These are phyloP conservation scores for Thripadectes ignobilis DNA, from an alignment of 2,797 vertebrate species.

Conservation along the genomic window DNA sequence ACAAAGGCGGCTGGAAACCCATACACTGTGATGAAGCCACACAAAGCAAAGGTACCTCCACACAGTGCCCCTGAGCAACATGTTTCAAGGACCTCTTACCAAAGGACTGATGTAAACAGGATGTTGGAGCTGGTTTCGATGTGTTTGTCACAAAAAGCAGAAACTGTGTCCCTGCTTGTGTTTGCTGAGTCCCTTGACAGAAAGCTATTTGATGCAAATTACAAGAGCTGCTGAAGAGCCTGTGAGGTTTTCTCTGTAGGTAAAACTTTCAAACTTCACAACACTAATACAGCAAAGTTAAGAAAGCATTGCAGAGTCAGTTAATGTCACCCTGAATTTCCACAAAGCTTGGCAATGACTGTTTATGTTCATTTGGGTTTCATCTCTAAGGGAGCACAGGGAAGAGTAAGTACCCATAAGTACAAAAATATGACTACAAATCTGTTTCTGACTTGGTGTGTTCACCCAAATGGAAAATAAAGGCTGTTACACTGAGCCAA, in stretches of 20 bases:
- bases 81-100: background rate
- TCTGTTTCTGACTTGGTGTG: background rate
- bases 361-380: background rate
- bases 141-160: background rate
- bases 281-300: background rate
- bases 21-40: background rate
- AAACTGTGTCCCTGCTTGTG: rapidly evolving
- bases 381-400: background rate
- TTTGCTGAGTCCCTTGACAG: background rate
- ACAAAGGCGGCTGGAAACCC: background rate
- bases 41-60: background rate
- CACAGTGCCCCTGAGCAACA: background rate
- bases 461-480: background rate
- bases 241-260: background rate
- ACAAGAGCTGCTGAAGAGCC: background rate
- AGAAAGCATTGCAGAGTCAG: background rate
- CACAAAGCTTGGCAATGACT: background rate
- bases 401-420: background rate
- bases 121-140: background rate
- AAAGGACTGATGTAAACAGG: background rate
- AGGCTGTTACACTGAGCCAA: background rate
- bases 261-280: background rate
- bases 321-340: background rate
- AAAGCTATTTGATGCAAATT: background rate
- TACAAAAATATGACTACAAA: background rate